Evolutionary conservation across 37 sponge, comb jelly and placozoan species (phyloP), one percentile per base, ranked within the genome.

Genomic region (Chondrilla cf. caribensis): DNA sequence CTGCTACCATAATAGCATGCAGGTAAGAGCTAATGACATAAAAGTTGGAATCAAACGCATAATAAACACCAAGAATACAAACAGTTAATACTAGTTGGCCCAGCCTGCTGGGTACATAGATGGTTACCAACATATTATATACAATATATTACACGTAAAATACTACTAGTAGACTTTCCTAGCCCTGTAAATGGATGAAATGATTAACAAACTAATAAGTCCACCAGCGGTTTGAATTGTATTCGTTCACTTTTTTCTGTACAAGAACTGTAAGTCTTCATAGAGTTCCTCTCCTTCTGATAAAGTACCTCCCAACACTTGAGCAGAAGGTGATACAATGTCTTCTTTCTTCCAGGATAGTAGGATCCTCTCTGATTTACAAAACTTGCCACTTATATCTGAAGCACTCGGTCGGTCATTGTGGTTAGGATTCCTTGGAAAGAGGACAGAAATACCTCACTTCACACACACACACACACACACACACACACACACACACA

Each of bases 301-400:
- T 22, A 73, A 43, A 24, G 76, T 21, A 38, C 37, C 76, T 39
- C 76, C 76, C 18, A 73, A 38, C 31, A 38, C 41, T n/a, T 37
- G 19, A 24, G 76, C 38, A 37, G 36, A 38, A 14, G 41, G 21
- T 38, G 76, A 9, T 8, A 39, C 44, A n/a, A n/a, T 38, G 44
- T 73, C 76, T 37, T 73, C 76, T 73, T 35, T 4, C 44, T 37
- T 73, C 76, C 76, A 73, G 24, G 24, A n/a, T 37, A 73, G 36
- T 24, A 73, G 44, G 41, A 42, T 39, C 14, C 76, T 35, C 76
- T 73, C 76, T 39, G 76, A 73, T 40, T 43, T 42, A 38, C 76
- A 73, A 43, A 73, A 73, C 22, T 18, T 2, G 2, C 76, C 76
- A 73, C 24, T 19, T 14, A 73, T 73, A 37, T 73, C 76, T 43